Percentiles rank a stretch among this genome's conserved stretches.
Evolutionary conservation across 1,140 invertebrate genomes (phyloP).

Genomic region (Trachelipus rathkii): DNA sequence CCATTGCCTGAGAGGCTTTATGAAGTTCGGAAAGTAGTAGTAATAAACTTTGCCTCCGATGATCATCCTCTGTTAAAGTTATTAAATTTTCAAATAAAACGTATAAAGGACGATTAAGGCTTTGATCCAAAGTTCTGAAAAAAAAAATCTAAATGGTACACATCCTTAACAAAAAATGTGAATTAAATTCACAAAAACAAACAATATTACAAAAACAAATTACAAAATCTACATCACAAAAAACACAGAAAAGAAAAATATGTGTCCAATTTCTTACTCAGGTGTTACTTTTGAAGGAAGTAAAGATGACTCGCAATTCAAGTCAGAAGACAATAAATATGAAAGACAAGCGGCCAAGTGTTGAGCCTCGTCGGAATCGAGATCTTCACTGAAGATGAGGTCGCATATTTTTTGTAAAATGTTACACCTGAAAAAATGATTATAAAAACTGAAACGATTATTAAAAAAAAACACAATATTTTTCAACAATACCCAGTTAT

Average conservation of each 20-base stretch:
- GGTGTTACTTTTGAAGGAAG: conserved; percentile 38
- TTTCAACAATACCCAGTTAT: too few species aligned
- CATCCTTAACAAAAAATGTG: too few species aligned
- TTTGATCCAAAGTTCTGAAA: conserved; percentile 54
- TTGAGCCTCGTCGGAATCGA: conserved; percentile 34
- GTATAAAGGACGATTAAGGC: conserved; percentile 55
- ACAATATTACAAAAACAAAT: too few species aligned
- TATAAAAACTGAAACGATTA: too few species aligned
- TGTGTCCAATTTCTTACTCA: conserved; percentile 28
- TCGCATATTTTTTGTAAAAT: conserved; percentile 42
- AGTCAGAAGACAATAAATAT: conserved; percentile 33
- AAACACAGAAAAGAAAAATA: too few species aligned
- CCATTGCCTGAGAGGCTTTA: conserved; percentile 50
- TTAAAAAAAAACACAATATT: too few species aligned
- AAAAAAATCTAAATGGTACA: too few species aligned
- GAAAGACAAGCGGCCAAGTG: conserved; percentile 38
- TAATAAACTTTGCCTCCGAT: conserved; percentile 52
- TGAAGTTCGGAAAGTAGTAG: conserved; percentile 55
- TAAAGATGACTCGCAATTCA: conserved; percentile 29
- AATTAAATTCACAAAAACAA: too few species aligned
- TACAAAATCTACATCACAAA: too few species aligned
- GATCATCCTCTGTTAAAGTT: conserved; percentile 54
- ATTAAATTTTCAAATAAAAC: conserved; percentile 56
- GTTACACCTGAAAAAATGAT: conserved; percentile 39
- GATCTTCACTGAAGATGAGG: conserved; percentile 41